Conservation (phyloP, 2,113 vertebrate species). For the Thymallus thymallus region DNA sequence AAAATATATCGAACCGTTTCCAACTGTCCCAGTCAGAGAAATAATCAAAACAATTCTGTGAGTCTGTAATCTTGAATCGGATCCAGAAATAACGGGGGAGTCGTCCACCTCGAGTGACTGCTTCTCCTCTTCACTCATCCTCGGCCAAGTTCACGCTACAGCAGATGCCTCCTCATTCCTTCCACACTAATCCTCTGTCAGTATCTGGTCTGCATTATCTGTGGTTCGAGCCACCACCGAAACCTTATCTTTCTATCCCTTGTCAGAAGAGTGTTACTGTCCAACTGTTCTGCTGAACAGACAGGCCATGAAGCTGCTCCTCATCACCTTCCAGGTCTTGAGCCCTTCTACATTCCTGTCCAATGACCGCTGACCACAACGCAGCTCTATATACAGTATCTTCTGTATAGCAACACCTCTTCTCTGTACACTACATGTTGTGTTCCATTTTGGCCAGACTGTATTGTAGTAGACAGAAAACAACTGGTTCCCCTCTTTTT, state of each 20-base stretch:
- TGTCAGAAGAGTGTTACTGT: slow-evolving; percentile 1
- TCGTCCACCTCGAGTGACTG: not conserved
- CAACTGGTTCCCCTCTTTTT: too few relatives aligned
- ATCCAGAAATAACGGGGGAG: not conserved
- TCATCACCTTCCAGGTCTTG: not conserved
- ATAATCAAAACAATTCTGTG: not conserved
- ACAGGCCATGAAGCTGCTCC: not conserved
- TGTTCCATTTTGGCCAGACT: too few relatives aligned
- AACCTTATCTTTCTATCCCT: not conserved
- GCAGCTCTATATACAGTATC: too few relatives aligned
- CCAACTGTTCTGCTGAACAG: not conserved
- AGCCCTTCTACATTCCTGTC: too few relatives aligned
- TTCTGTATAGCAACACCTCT: too few relatives aligned
- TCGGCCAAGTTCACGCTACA: not conserved
- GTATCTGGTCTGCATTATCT: not conserved
- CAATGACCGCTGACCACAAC: too few relatives aligned
- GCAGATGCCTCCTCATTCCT: not conserved
- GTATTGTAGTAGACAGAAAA: too few relatives aligned
- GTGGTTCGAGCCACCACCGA: not conserved
- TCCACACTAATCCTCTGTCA: not conserved
- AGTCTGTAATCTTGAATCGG: not conserved
- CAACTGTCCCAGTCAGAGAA: not conserved
- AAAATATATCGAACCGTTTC: not conserved
- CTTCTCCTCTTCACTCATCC: not conserved
- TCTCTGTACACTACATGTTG: too few relatives aligned